Conservation (phyloP, 2,113 vertebrate species). For the Gymnobelideus leadbeateri region DNA sequence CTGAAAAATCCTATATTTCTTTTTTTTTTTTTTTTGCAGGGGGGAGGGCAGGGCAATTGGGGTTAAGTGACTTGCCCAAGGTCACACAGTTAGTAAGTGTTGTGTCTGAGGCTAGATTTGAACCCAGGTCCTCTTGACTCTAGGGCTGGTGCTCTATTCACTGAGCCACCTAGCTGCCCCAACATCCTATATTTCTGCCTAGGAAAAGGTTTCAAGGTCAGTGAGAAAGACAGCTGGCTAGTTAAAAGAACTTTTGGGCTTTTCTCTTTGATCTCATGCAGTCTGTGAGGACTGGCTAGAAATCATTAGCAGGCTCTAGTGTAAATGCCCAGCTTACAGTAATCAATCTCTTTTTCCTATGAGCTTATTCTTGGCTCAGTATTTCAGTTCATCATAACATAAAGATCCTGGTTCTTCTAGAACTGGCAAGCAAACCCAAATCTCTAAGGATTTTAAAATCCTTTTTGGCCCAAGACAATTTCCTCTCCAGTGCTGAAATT, state of each 20-base stretch:
- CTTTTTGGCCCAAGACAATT: slow-evolving; percentile 65
- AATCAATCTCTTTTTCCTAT: slow-evolving; percentile 42
- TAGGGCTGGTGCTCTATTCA: too few relatives aligned
- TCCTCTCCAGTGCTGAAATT: slow-evolving; percentile 71
- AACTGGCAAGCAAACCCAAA: slow-evolving; percentile 62
- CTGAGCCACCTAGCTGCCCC: too few relatives aligned
- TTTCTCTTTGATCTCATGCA: slow-evolving; percentile 5
- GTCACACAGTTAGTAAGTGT: too few relatives aligned
- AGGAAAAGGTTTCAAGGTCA: not conserved
- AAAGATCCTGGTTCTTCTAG: slow-evolving; percentile 60
- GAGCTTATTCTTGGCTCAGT: slow-evolving; percentile 57
- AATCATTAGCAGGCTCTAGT: not conserved
- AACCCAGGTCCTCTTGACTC: too few relatives aligned
- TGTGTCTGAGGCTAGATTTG: too few relatives aligned
- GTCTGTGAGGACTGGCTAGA: slow-evolving; percentile 7
- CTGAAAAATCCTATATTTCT: not conserved
- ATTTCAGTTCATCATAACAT: slow-evolving; percentile 65
- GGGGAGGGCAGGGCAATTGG: too few relatives aligned
- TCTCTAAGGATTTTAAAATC: slow-evolving; percentile 73
- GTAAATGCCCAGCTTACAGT: slow-evolving; percentile 40
- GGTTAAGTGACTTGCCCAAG: too few relatives aligned
- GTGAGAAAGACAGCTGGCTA: not conserved
- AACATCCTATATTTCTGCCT: not conserved
- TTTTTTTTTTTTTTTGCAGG: too few relatives aligned
- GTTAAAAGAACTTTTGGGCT: not conserved